Evolutionary conservation across 2,797 vertebrate species (phyloP).

Genomic region (Urophycis tenuis): DNA sequence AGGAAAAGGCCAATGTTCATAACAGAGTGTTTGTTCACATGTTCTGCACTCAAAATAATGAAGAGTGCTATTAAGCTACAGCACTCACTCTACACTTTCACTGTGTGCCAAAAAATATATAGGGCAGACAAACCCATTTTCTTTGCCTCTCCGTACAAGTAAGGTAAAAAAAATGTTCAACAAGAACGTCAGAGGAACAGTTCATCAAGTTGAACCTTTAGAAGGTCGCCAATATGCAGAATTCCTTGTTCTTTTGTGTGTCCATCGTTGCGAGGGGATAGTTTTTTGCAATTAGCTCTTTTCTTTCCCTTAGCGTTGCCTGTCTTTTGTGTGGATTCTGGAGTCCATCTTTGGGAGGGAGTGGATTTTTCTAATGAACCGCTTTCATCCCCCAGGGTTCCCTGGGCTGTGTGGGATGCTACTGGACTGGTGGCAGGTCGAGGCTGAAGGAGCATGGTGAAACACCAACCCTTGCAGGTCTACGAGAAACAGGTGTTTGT

Average conservation of each 20-base stretch:
- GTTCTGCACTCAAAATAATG: neutral
- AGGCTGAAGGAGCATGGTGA: constrained; percentile 93
- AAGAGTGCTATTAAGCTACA: neutral
- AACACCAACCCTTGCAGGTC: constrained; percentile 97
- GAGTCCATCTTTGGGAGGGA: neutral
- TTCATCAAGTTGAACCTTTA: neutral
- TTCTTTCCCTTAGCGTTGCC: too few species aligned
- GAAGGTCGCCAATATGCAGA: too few species aligned
- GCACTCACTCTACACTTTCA: neutral
- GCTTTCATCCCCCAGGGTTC: constrained; percentile 55
- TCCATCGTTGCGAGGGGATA: too few species aligned
- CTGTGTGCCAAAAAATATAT: neutral
- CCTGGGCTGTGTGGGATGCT: constrained; percentile 78
- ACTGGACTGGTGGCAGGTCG: constrained; percentile 58
- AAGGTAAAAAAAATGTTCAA: neutral
- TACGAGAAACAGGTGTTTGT: constrained; percentile 96
- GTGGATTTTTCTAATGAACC: neutral
- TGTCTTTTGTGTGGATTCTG: neutral
- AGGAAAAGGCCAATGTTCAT: neutral
- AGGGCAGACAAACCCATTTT: neutral
- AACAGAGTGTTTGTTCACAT: neutral
- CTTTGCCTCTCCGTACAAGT: too few species aligned
- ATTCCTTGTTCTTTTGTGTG: too few species aligned
- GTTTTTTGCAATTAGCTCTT: too few species aligned
- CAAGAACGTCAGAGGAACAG: neutral